Evolutionary conservation across 1,140 invertebrate genomes (phyloP), one percentile per base, ranked within the genome.

Genomic region (Odontomachus brunneus): DNA sequence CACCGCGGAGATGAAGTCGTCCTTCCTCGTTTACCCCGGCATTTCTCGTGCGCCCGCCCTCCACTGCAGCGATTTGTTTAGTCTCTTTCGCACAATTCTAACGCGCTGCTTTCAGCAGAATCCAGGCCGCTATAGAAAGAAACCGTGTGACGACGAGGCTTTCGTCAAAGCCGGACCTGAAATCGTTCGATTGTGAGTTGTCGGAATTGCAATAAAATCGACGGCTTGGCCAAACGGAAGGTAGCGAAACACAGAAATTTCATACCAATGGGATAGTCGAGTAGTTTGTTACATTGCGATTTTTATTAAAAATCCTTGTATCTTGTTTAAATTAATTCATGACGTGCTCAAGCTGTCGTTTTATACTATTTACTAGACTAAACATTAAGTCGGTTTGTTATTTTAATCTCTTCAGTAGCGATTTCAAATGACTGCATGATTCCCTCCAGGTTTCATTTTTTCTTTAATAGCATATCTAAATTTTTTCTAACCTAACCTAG

Each of bases 1-100:
- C 88, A 84, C 84, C 87, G 67, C 78, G 60, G 88, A 90, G 90
- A 91, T 90, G 83, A 91, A 90, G 89, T 83, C 88, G 89, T 91
- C 76, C 83, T 82, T 76, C 49, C 63, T 83, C 71, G 57, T 24
- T 71, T 55, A 57, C 63, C 49, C 83, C 78, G 76, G 75, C 72
- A 73, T 82, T 62, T 73, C 48, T 67, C 53, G 38, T 55, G 59
- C 53, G 19, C 44, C 2, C 55, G n/a, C 55, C 60, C 75, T 75
- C 57, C 49, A 48, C 65, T 65, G 62, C 76, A 73, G 48, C 51
- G 63, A 89, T 83, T 80, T 80, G 83, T 90, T 90, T 88, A 88
- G 71, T 86, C 78, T 89, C 82, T 84, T 91, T 89, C 86, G 84
- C 82, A 85, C 84, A 82, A 90, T 90, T 91, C 90, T 91, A 89